Conservation (phyloP, 1,140 invertebrate genomes). For the Ditylenchus dipsaci region DNA sequence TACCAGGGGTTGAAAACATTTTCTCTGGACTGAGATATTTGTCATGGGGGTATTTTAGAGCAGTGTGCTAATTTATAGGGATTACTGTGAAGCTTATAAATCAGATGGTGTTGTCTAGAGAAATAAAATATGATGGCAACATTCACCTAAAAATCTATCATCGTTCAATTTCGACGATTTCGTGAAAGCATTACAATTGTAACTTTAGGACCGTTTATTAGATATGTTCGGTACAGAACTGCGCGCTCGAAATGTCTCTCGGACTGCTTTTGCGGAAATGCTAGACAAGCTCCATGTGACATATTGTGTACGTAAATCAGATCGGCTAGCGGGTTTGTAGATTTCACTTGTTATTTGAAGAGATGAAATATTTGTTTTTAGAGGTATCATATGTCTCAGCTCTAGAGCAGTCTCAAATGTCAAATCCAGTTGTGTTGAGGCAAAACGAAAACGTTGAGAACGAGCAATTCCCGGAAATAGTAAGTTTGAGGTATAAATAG, state of each 20-base stretch:
- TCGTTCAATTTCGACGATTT: not conserved
- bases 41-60: not conserved
- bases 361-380: not conserved
- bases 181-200: no score
- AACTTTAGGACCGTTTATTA: constrained; percentile 5
- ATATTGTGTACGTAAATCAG: constrained; percentile 4
- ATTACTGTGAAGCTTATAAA: not conserved
- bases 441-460: not conserved
- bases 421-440: not conserved
- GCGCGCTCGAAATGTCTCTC: constrained; percentile 1
- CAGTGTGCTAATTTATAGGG: not conserved
- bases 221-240: constrained; percentile 7
- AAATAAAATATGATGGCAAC: not conserved
- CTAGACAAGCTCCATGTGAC: constrained; percentile 13
- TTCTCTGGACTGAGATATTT: not conserved
- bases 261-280: not conserved
- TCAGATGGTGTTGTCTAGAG: no score
- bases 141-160: no score
- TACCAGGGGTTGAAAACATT: no score
- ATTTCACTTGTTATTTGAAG: not conserved
- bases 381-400: not conserved
- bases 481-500: not conserved
- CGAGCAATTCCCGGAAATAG: not conserved
- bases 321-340: not conserved
- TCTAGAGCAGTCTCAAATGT: not conserved